Conservation (phyloP, 2,888 invertebrate species). For the Meloe dianella region DNA sequence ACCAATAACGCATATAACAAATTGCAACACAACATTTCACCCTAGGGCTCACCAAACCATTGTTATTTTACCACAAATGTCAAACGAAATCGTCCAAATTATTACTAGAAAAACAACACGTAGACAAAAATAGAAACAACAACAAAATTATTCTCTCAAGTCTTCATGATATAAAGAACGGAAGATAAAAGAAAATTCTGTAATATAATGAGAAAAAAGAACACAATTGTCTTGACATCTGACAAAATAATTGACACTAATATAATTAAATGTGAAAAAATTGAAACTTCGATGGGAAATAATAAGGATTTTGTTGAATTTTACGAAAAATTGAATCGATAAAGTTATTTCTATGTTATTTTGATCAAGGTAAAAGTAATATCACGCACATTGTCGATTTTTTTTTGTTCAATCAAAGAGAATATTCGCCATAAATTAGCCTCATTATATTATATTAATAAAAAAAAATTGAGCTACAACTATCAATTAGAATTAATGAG, state of each 20-base stretch:
- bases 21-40: background rate
- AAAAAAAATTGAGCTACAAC: no score
- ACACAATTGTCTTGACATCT: background rate
- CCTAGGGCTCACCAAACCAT: background rate
- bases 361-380: background rate
- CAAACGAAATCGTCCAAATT: no score
- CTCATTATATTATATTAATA: no score
- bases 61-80: no score
- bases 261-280: background rate
- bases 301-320: background rate
- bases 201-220: background rate
- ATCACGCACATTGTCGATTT: background rate
- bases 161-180: no score
- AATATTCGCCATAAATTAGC: no score
- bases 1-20: background rate
- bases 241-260: background rate
- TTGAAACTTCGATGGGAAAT: background rate
- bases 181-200: slow-evolving; percentile 15
- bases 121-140: background rate
- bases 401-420: slow-evolving; percentile 13
- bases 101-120: slow-evolving; percentile 29
- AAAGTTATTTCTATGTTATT: background rate
- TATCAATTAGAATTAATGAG: no score
- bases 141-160: slow-evolving; percentile 24
- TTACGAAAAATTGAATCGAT: background rate